Evolutionary conservation across 2,113 vertebrate genomes (phyloP).

Genomic region (Hyperoodon ampullatus): DNA sequence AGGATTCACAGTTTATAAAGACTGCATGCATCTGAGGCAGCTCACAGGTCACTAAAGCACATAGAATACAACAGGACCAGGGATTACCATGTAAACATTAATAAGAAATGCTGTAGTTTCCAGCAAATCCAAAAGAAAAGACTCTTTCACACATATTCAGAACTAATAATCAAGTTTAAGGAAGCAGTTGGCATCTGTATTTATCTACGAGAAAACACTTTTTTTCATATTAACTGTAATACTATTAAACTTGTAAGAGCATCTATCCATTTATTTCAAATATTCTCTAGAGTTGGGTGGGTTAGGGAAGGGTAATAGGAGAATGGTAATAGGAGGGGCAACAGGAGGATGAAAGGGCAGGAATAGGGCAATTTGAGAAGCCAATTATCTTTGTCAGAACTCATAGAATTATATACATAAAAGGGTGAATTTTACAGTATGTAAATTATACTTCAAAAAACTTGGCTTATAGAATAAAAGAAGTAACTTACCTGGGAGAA

Average conservation of each 20-base stretch:
- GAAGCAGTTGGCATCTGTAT: background rate
- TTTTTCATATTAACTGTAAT: background rate
- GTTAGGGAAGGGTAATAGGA: background rate
- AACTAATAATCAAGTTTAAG: background rate
- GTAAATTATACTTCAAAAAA: background rate
- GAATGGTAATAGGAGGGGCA: background rate
- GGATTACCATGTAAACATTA: background rate
- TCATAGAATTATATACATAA: background rate
- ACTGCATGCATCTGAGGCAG: background rate
- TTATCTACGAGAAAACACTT: background rate
- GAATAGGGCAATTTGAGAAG: background rate
- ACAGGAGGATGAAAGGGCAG: background rate
- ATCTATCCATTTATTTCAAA: background rate
- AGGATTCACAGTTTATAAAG: background rate
- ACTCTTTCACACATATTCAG: background rate
- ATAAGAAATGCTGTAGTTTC: background rate
- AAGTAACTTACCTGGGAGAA: background rate
- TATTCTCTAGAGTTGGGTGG: background rate
- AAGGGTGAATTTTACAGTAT: background rate
- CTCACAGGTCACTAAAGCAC: background rate
- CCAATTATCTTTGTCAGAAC: background rate
- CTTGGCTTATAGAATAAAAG: background rate
- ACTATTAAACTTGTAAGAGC: background rate
- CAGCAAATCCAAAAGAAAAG: conserved; percentile 34
- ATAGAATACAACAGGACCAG: background rate